A percentile compares a stretch with the other conserved stretches of the same genome.
Evolutionary conservation across 2,888 invertebrate species (phyloP).

Genomic region (Drosophila demipolita): DNA sequence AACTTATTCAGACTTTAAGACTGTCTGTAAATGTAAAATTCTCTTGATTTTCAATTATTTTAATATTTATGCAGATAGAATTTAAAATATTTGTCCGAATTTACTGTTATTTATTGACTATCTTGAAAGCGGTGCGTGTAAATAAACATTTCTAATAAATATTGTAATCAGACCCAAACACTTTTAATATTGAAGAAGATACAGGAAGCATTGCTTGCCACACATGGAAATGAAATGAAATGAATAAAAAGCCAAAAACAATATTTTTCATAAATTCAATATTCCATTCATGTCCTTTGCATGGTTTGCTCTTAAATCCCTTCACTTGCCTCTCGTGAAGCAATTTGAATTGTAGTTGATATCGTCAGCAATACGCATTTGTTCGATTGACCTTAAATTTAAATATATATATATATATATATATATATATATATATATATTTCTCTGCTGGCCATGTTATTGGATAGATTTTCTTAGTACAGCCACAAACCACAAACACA

Average conservation of each 20-base stretch:
- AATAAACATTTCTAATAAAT: not conserved
- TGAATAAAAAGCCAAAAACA: not conserved
- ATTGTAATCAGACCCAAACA: not conserved
- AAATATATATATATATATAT: not conserved
- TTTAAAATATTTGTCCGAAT: not conserved
- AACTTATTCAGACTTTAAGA: not conserved
- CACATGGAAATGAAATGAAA: slow-evolving; percentile 8
- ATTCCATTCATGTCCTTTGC: slow-evolving; percentile 2
- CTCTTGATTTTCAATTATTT: not conserved
- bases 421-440: not conserved
- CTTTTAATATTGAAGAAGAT: not conserved
- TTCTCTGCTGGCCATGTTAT: slow-evolving; percentile 7
- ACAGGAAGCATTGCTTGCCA: not conserved
- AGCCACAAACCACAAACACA: slow-evolving; percentile 22
- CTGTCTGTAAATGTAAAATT: not conserved
- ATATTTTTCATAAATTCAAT: not conserved
- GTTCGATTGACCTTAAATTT: not conserved
- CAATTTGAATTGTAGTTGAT: slow-evolving; percentile 57
- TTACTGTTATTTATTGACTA: not conserved
- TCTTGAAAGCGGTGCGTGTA: not conserved
- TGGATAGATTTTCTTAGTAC: slow-evolving; percentile 23
- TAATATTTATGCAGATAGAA: not conserved
- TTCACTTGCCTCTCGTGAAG: slow-evolving; percentile 28
- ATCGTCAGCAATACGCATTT: slow-evolving; percentile 57
- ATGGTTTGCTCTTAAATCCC: slow-evolving; percentile 12